Conservation (phyloP, 2,888 invertebrate species). For the Noctua janthina region DNA sequence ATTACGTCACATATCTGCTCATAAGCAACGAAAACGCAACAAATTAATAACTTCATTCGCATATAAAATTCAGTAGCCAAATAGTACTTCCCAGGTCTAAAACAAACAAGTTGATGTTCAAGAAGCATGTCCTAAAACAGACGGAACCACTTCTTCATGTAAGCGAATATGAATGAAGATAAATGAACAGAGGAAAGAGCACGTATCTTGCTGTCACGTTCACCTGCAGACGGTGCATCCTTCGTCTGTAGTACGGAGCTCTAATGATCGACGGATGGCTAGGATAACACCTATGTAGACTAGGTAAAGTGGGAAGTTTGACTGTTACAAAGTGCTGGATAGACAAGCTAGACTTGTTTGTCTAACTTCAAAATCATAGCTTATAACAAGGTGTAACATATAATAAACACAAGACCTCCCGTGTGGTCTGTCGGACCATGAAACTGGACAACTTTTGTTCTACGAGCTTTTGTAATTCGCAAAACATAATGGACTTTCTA, state of each 20-base stretch:
- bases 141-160: conserved; percentile 2
- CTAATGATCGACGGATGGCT: conserved; percentile 38
- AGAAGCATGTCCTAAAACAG: conserved; percentile 10
- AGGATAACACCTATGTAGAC: not conserved
- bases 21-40: too few relatives aligned
- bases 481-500: too few relatives aligned
- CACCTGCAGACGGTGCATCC: conserved; percentile 42
- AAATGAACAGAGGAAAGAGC: conserved; percentile 38
- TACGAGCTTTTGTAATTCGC: too few relatives aligned
- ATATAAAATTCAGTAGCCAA: not conserved
- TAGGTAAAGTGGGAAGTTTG: not conserved
- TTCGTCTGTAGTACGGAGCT: conserved; percentile 24
- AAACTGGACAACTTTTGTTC: too few relatives aligned
- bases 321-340: not conserved
- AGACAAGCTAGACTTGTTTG: not conserved
- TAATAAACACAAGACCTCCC: too few relatives aligned
- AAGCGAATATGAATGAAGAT: conserved; percentile 52
- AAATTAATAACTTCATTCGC: not conserved
- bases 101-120: not conserved
- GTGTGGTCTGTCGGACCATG: too few relatives aligned
- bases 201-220: conserved; percentile 42
- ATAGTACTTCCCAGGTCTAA: not conserved
- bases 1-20: too few relatives aligned
- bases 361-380: not conserved
- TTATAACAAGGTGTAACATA: not conserved